Base-by-base conservation (phyloP, 2,888 invertebrate species). In the Tanypteryx hageni region DNA sequence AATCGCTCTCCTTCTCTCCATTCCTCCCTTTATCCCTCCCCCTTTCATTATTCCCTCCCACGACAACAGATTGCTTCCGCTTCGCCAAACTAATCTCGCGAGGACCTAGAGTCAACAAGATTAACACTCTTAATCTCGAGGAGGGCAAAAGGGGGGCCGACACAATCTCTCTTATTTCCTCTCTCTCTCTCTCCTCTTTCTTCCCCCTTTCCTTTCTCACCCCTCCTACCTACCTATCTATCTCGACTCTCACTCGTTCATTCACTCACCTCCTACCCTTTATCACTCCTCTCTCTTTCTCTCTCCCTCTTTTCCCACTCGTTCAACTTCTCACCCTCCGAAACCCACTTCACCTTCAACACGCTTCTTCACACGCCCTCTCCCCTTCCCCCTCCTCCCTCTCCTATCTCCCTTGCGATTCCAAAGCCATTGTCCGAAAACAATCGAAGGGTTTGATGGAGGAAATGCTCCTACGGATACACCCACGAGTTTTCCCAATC, bases 1-100 rank as follows among this genome's bases (percentile, higher is more conserved):
- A 57, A 22, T 18, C 57, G 27, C 64, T 10, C 89, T 44, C 59
- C 61, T 44, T 64, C n/a, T 13, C 59, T 18, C 64, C 64, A 44
- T 64, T 86, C 61, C 31, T 31, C 76, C n/a, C 64, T 61, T 31
- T 61, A 59, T 27, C 22, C 76, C 22, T 68, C n/a, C 68, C 61
- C 3, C 68, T 76, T 76, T 27, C 27, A 76, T 76, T 76, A 27
- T 76, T 76, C 27, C 27, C 27, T 76, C 11, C 27, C 89, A n/a
- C 61, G 44, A 89, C 89, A 68, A 89, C 89, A 89, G 89, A 89
- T 89, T 89, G 89, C 89, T 89, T 89, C 89, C 64, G 89, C 44
- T 89, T 89, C 89, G 89, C 89, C 61, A 64, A 89, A 89, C 89
- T 89, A 89, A 89, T 89, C 89, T 89, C 89, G 89, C 89, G 89